Evolutionary conservation across 1,140 invertebrate species (phyloP).

Genomic region (Papilio xuthus): DNA sequence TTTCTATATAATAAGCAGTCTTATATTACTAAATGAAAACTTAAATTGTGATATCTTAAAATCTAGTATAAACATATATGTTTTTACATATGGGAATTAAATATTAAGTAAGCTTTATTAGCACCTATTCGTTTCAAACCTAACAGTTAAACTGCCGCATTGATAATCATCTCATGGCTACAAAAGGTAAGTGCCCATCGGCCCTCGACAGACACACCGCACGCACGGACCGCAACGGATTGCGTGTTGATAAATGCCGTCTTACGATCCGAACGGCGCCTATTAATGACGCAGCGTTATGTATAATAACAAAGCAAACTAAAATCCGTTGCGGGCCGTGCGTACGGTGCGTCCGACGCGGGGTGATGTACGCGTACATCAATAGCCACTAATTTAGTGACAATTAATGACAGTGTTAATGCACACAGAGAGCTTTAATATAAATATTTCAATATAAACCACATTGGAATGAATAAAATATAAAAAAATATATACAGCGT

Average conservation of each 20-base stretch:
- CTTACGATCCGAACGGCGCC: too few relatives aligned
- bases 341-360: too few relatives aligned
- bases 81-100: constrained; percentile 36
- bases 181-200: too few relatives aligned
- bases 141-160: constrained; percentile 30
- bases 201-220: too few relatives aligned
- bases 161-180: not conserved
- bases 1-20: constrained; percentile 16
- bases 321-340: too few relatives aligned
- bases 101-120: constrained; percentile 74
- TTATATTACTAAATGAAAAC: constrained; percentile 37
- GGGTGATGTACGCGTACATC: too few relatives aligned
- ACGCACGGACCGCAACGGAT: too few relatives aligned
- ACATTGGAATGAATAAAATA: constrained; percentile 37
- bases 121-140: constrained; percentile 67
- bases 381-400: too few relatives aligned
- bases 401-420: not conserved
- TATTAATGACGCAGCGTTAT: too few relatives aligned
- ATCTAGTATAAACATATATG: constrained; percentile 42
- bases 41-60: constrained; percentile 51
- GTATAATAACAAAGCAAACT: too few relatives aligned
- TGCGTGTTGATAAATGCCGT: too few relatives aligned
- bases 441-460: constrained; percentile 31
- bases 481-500: constrained; percentile 35
- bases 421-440: constrained; percentile 44